Evolutionary conservation across 2,113 vertebrate genomes (phyloP), one percentile per base, ranked within the genome.

Genomic region (Dasyornis broadbenti): DNA sequence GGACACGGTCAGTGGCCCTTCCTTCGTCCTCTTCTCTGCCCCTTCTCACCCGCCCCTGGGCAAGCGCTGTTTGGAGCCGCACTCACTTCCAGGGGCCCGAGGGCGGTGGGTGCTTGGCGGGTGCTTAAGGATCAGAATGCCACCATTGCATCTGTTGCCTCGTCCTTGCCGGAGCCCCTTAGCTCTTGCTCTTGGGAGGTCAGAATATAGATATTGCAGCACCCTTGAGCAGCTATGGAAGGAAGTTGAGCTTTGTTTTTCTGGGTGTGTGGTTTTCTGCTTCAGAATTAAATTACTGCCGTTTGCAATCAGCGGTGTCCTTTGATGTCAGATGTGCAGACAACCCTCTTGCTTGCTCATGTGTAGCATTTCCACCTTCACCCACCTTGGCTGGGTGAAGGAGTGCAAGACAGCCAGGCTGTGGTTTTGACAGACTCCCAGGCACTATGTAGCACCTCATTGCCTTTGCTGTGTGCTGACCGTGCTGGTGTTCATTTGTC

Each of bases 371-470:
- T 47, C 6, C n/a, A 21, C 5, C 16, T 5, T 1, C 1, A 8
- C 7, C 6, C n/a, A 21, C 5, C 16, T 5, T 1, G 1, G 10
- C 7, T 56, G 8, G 4, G 5, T 39, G 17, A 37, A 68, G 8
- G 33, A 3, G 52, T 31, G 24, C 11, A 23, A 6, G 23, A 23
- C 9, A 49, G 53, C 2, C n/a, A 4, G 17, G 7, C 11, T 59
- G 9, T 50, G 18, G 4, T 59, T 2, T 6, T 49, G 44, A 28
- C 23, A 12, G 18, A 7, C 15, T 22, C 15, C 4, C 13, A 17
- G 8, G 27, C 0, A 0, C 19, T 26, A 1, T 49, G 13, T 21
- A 3, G 2, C 11, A 1, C 11, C 8, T 49, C 14, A 3, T 5
- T 57, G 13, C 14, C 18, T 28, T 40, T 82, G n/a, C 18, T n/a